These are phyloP conservation scores for Drosophila parvula DNA, from an alignment of 1,140 invertebrate genomes.

Conservation along the genomic window DNA sequence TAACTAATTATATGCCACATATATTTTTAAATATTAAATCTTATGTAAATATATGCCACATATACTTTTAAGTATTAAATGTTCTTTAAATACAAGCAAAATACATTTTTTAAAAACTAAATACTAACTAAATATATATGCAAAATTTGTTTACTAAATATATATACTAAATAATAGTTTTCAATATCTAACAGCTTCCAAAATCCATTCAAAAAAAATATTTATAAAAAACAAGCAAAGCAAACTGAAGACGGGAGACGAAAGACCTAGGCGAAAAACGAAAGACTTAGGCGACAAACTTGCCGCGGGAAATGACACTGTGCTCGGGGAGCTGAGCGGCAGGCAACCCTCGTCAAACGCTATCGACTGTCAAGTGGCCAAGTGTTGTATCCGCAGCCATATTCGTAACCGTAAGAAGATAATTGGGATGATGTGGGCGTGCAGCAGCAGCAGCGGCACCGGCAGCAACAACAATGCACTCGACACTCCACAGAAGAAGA, in stretches of 20 bases:
- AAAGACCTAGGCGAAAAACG: constrained; percentile 33
- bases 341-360: constrained; percentile 33
- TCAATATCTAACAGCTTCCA: neutral
- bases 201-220: neutral
- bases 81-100: neutral
- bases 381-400: neutral
- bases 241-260: neutral
- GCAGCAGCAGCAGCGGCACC: constrained; percentile 28
- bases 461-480: constrained; percentile 37
- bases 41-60: neutral
- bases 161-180: too few species aligned
- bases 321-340: neutral
- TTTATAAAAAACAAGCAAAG: neutral
- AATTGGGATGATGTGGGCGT: constrained; percentile 62
- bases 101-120: neutral
- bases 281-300: constrained; percentile 37
- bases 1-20: neutral
- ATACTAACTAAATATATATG: neutral
- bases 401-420: constrained; percentile 28
- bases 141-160: too few species aligned
- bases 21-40: neutral
- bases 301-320: constrained; percentile 8
- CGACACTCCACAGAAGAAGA: constrained; percentile 26
- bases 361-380: constrained; percentile 40
- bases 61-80: neutral